Base-by-base conservation (phyloP, 1,140 invertebrate genomes). In the Ceratosolen solmsi region DNA sequence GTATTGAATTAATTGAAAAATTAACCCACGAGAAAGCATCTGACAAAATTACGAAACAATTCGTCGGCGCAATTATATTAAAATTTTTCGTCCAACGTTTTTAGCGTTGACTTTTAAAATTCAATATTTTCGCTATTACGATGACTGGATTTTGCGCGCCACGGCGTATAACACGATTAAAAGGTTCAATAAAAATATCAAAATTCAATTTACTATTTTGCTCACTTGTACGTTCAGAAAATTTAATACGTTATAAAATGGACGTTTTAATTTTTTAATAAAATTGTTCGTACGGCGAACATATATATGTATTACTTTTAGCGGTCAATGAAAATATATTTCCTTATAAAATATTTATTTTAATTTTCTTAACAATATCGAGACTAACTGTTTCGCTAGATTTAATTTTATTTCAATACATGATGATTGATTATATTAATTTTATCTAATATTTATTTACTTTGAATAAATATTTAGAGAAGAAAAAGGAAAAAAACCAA, bases 131-230 rank as follows among this genome's bases (percentile, higher is more conserved):
- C 54, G 20, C 33, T n/a, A 60, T 75, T 73, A 33, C 41, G 41
- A 72, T 17, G 72, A 33, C 36, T 60, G 54, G 54, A 75, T 51
- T 33, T 78, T 17, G 75, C 41, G 25, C 75, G 58, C 38, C 36
- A 49, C 15, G 1, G 60, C 60, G 22, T 36, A 49, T 68, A 68
- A 78, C n/a, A 15, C 46, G 75, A 78, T 78, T 78, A 71, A 70
- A 79, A 36, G 77, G 15, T 58, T 36, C 49, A 41, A 56, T 79
- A 46, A 33, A n/a, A 77, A 49, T 30, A 68, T 49, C 9, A 71
- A 70, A 79, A 79, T 71, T 38, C 77, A 56, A 79, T 79, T 79
- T 79, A 79, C 36, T 41, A 51, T 58, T 65, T n/a, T n/a, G 60
- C 46, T 13, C 41, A 22, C 27, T 25, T 33, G 3, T 33, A 36